phyloP scores from a whole-genome alignment of 2,113 vertebrate genomes.

The Antennarius striatus region DNA sequence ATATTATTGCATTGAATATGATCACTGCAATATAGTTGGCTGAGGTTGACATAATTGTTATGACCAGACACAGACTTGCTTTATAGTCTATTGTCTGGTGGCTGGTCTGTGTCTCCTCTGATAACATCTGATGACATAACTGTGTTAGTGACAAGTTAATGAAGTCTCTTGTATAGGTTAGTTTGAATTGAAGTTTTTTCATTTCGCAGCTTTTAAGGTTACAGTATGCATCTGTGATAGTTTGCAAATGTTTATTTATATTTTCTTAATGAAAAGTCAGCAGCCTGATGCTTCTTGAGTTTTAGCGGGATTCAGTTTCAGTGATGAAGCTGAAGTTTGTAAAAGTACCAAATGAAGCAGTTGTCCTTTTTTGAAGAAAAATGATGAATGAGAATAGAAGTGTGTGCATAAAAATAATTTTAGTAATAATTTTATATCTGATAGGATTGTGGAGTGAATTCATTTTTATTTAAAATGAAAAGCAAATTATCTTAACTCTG shows the following conservation, averaged over 20 bases:
- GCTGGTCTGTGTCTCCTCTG: not conserved
- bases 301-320: not conserved
- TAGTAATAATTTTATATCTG: no score
- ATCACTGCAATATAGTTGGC: not conserved
- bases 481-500: no score
- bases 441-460: no score
- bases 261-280: not conserved
- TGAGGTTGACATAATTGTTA: not conserved
- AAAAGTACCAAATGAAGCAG: not conserved
- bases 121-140: constrained; percentile 15
- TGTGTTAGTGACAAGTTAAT: constrained; percentile 6
- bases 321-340: not conserved
- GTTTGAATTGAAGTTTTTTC: not conserved
- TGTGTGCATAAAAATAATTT: no score
- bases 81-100: constrained; percentile 7
- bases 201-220: not conserved
- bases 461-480: no score
- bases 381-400: no score
- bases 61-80: not conserved
- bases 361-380: no score
- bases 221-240: no score
- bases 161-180: not conserved
- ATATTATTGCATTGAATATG: not conserved
- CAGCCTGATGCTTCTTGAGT: not conserved
- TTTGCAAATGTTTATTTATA: no score